Percentiles rank a stretch among this genome's conserved stretches.
These are phyloP conservation scores for Formica selysi DNA, from an alignment of 1,140 invertebrate genomes.

Conservation along the genomic window DNA sequence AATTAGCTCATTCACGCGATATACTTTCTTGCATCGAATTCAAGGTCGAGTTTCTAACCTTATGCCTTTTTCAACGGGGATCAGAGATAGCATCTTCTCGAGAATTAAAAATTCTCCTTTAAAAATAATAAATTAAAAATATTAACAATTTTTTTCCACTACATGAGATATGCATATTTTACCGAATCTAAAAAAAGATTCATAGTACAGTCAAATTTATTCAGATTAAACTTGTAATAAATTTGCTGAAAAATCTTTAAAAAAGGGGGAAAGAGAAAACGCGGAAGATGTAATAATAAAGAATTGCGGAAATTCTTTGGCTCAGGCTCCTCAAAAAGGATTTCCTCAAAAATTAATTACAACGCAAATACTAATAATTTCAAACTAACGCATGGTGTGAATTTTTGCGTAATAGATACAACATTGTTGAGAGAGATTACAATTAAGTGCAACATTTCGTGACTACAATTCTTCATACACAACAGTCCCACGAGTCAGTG, in stretches of 20 bases:
- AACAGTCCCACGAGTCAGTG: slow-evolving; percentile 9
- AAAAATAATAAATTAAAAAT: not conserved
- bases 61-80: not conserved
- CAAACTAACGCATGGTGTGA: not conserved
- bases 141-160: not conserved
- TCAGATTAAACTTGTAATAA: not conserved
- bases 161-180: not conserved
- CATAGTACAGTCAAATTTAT: not conserved
- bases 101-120: too few relatives aligned
- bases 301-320: not conserved
- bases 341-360: not conserved
- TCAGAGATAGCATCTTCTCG: not conserved
- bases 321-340: not conserved
- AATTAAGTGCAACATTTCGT: slow-evolving; percentile 9
- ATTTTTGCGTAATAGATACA: slow-evolving; percentile 27
- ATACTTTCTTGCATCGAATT: slow-evolving; percentile 51
- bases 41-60: slow-evolving; percentile 46
- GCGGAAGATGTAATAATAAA: not conserved
- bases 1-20: slow-evolving; percentile 65
- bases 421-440: not conserved
- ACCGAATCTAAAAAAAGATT: not conserved
- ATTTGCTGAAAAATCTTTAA: not conserved
- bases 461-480: not conserved
- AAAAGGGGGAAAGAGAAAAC: not conserved
- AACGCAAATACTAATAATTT: slow-evolving; percentile 15